Evolutionary conservation across 1,140 invertebrate species (phyloP).

Genomic region (Anoplolepis gracilipes): DNA sequence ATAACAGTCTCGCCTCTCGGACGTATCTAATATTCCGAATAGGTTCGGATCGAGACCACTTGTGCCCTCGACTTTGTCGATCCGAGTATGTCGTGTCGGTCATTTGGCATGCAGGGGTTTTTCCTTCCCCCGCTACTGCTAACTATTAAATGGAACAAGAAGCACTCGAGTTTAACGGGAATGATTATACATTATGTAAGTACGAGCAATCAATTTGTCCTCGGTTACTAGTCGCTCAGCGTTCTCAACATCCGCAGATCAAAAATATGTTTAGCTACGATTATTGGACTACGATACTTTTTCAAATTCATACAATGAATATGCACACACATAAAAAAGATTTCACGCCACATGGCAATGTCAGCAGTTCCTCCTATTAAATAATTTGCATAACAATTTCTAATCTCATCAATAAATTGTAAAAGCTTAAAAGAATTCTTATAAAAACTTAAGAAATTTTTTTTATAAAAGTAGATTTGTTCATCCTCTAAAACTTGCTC

Average conservation of each 20-base stretch:
- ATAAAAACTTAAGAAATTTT: background rate
- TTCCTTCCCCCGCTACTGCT: background rate
- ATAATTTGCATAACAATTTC: background rate
- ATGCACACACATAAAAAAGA: background rate
- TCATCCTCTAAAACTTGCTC: background rate
- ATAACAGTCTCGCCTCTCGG: conserved; percentile 71
- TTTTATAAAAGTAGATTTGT: conserved; percentile 28
- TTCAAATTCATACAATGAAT: background rate
- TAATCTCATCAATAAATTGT: background rate
- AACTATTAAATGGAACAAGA: conserved; percentile 50
- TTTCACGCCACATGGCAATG: background rate
- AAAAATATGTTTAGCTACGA: conserved; percentile 38
- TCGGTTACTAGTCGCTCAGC: conserved; percentile 45
- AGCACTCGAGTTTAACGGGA: conserved; percentile 64
- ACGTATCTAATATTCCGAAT: conserved; percentile 59
- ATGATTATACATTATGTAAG: conserved; percentile 53
- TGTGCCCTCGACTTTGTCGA: conserved; percentile 50
- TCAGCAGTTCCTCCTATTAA: background rate
- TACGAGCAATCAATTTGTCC: conserved; percentile 59
- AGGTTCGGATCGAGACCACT: conserved; percentile 64
- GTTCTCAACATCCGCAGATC: conserved; percentile 16
- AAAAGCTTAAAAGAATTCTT: background rate
- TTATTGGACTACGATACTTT: conserved; percentile 17
- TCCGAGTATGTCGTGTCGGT: conserved; percentile 45
- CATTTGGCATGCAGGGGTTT: conserved; percentile 47